A percentile compares a stretch with the other conserved stretches of the same genome.
Evolutionary conservation across 2,113 vertebrate species (phyloP).

Genomic region (Leucoraja erinaceus): DNA sequence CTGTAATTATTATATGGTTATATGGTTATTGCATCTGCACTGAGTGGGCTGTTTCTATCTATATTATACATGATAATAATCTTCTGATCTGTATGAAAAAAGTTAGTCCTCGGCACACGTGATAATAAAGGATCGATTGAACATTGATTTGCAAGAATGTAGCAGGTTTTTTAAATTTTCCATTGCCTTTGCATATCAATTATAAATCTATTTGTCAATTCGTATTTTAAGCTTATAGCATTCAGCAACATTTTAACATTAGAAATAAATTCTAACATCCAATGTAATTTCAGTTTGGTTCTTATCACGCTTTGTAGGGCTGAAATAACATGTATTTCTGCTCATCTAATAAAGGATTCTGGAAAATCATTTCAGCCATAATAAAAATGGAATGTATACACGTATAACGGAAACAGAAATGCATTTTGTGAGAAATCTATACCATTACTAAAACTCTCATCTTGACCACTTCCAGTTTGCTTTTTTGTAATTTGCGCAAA

Average conservation of each 20-base stretch:
- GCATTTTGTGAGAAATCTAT: neutral
- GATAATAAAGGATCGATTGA: no score
- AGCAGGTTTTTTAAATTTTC: neutral
- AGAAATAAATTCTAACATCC: neutral
- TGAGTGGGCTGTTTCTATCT: no score
- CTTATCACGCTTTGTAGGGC: neutral
- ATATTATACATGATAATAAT: no score
- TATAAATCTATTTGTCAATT: neutral
- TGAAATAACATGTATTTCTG: neutral
- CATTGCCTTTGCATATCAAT: neutral
- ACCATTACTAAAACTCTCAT: no score
- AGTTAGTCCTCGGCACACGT: no score
- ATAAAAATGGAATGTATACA: neutral
- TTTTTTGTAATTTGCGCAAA: no score
- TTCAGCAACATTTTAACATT: neutral
- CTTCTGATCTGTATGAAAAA: no score
- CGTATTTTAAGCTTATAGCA: neutral
- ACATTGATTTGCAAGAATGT: no score
- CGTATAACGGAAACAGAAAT: no score
- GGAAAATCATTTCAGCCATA: neutral
- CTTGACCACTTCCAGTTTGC: no score
- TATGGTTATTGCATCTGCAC: no score
- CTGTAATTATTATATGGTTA: no score
- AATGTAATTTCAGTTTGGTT: neutral
- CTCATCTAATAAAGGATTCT: neutral